phyloP scores from a whole-genome alignment of 2,113 vertebrate species.

The Equus quagga region DNA sequence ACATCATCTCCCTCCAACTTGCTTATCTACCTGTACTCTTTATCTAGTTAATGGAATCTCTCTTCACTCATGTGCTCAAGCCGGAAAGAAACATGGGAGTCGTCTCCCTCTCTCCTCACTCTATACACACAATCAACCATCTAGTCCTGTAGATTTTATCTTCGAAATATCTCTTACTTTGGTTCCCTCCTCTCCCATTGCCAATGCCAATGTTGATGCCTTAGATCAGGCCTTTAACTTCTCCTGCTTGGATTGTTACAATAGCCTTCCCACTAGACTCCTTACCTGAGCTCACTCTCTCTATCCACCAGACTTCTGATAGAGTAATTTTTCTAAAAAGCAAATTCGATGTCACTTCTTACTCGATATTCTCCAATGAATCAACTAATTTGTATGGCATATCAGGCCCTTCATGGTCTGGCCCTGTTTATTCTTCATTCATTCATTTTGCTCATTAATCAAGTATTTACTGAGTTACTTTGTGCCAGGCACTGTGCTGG shows the following conservation, averaged over 20 bases:
- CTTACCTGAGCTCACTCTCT: background rate
- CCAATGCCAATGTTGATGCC: background rate
- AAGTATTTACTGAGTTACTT: background rate
- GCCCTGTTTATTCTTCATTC: background rate
- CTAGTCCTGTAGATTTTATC: background rate
- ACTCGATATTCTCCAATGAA: background rate
- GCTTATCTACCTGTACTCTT: background rate
- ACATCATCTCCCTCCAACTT: background rate
- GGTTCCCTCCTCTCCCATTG: background rate
- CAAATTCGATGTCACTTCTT: background rate
- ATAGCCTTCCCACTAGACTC: background rate
- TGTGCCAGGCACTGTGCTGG: background rate
- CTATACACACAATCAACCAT: background rate
- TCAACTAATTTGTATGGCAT: background rate
- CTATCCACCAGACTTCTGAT: background rate
- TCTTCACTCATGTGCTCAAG: background rate
- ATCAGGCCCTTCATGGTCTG: background rate
- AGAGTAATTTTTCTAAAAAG: background rate
- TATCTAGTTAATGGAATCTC: background rate
- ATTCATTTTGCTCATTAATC: constrained; percentile 6
- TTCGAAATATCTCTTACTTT: background rate
- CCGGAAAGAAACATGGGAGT: background rate
- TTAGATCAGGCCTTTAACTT: background rate
- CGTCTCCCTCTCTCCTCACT: background rate
- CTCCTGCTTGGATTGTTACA: background rate